A percentile compares a stretch with the other conserved stretches of the same genome.
Conservation (phyloP, 2,113 vertebrate species). For the Dasypus novemcinctus region DNA sequence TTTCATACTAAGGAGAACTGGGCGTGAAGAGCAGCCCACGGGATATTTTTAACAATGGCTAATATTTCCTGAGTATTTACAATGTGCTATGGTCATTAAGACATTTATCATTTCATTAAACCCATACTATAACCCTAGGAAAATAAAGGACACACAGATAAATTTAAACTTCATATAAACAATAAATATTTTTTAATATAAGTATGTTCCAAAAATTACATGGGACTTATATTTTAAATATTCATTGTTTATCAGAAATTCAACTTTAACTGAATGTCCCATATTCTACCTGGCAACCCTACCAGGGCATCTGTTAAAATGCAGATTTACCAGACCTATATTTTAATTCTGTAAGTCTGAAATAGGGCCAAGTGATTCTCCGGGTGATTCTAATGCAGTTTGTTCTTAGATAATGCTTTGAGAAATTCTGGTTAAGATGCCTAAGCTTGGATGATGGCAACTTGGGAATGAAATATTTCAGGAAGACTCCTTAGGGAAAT, state of each 20-base stretch:
- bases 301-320: background rate
- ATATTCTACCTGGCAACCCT: background rate
- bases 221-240: too few species aligned
- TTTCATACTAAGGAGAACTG: background rate
- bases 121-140: background rate
- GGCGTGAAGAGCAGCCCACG: background rate
- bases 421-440: background rate
- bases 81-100: background rate
- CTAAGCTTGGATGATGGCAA: background rate
- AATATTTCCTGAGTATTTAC: background rate
- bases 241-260: slow-evolving; percentile 9
- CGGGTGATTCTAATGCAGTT: background rate
- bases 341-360: background rate
- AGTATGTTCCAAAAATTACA: background rate
- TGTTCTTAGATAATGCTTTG: background rate
- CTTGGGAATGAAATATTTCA: background rate
- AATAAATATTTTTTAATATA: background rate
- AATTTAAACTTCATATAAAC: slow-evolving; percentile 33
- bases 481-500: background rate
- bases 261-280: background rate
- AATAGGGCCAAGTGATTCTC: background rate
- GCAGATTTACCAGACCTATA: background rate
- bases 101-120: background rate
- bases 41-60: background rate
- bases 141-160: background rate